Percentiles rank a stretch among this genome's conserved stretches.
Conservation (phyloP, 2,113 vertebrate genomes). For the Holacanthus passer region DNA sequence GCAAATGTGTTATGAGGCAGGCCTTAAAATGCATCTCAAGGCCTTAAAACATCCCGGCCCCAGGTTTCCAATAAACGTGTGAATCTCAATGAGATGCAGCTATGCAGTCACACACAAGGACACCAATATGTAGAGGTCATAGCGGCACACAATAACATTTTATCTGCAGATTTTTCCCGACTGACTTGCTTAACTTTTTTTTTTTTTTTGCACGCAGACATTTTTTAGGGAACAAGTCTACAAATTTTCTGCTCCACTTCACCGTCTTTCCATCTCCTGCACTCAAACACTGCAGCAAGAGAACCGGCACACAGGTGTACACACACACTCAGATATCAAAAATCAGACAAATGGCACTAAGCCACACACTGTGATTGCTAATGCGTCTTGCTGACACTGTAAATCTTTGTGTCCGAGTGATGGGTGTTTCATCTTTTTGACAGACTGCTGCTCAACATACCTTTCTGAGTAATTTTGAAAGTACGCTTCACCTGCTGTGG, state of each 20-base stretch:
- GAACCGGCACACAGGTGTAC: not conserved
- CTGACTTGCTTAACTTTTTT: constrained; percentile 20
- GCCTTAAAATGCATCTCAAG: constrained; percentile 27
- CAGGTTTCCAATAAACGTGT: not conserved
- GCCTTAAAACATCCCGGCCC: not conserved
- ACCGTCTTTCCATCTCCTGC: constrained; percentile 25
- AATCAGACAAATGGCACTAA: constrained; percentile 50
- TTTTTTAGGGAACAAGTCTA: constrained; percentile 25
- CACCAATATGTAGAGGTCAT: constrained; percentile 16
- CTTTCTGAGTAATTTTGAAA: constrained; percentile 58
- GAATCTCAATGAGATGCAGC: constrained; percentile 34
- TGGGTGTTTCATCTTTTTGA: constrained; percentile 64
- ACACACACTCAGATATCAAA: constrained; percentile 10
- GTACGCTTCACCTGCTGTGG: constrained; percentile 58
- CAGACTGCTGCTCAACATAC: constrained; percentile 59
- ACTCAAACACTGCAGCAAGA: constrained; percentile 21
- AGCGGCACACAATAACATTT: constrained; percentile 10
- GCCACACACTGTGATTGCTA: constrained; percentile 41
- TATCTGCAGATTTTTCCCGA: not conserved
- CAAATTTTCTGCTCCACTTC: constrained; percentile 48
- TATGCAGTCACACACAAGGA: constrained; percentile 20
- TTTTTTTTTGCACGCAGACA: constrained; percentile 9
- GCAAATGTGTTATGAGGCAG: not conserved
- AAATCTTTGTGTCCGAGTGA: constrained; percentile 59
- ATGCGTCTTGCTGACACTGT: constrained; percentile 63